These are phyloP conservation scores for Lithodes maja DNA, from an alignment of 2,888 invertebrate species.

Conservation along the genomic window DNA sequence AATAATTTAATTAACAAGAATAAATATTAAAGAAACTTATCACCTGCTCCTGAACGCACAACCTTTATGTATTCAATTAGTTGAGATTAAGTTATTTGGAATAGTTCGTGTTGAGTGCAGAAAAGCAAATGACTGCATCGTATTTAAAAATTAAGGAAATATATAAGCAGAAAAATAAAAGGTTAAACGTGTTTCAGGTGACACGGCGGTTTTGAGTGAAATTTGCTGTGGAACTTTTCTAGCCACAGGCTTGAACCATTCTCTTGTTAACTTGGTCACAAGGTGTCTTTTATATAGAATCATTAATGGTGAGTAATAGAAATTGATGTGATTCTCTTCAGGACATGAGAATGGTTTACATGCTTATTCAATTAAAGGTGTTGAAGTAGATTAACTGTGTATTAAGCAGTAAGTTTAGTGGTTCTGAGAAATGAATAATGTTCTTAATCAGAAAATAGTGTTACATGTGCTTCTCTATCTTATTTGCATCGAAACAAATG, in stretches of 20 bases:
- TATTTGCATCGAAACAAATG: slow-evolving; percentile 53
- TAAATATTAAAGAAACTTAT: slow-evolving; percentile 42
- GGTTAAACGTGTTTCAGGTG: slow-evolving; percentile 61
- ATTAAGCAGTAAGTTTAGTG: slow-evolving; percentile 59
- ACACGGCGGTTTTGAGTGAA: slow-evolving; percentile 56
- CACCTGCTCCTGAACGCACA: slow-evolving; percentile 64
- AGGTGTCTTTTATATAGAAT: slow-evolving; percentile 27
- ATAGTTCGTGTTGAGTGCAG: slow-evolving; percentile 53
- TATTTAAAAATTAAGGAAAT: slow-evolving; percentile 45
- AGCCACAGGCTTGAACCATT: slow-evolving; percentile 64
- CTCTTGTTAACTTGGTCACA: slow-evolving; percentile 54
- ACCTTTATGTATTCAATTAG: slow-evolving; percentile 50
- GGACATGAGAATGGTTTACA: slow-evolving; percentile 63
- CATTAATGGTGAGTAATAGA: slow-evolving; percentile 45
- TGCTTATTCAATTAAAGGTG: slow-evolving; percentile 51
- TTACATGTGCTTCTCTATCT: slow-evolving; percentile 63
- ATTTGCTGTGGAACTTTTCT: slow-evolving; percentile 66
- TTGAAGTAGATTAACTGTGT: slow-evolving; percentile 61
- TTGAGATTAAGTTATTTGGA: slow-evolving; percentile 43
- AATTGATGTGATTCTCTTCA: slow-evolving; percentile 38
- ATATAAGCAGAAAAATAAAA: slow-evolving; percentile 40
- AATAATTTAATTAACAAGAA: slow-evolving; percentile 41
- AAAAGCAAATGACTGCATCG: slow-evolving; percentile 64
- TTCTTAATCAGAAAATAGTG: slow-evolving; percentile 50
- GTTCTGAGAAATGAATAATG: slow-evolving; percentile 47